Conservation (phyloP, 2,888 invertebrate genomes). For the Ernsta delagoae region DNA sequence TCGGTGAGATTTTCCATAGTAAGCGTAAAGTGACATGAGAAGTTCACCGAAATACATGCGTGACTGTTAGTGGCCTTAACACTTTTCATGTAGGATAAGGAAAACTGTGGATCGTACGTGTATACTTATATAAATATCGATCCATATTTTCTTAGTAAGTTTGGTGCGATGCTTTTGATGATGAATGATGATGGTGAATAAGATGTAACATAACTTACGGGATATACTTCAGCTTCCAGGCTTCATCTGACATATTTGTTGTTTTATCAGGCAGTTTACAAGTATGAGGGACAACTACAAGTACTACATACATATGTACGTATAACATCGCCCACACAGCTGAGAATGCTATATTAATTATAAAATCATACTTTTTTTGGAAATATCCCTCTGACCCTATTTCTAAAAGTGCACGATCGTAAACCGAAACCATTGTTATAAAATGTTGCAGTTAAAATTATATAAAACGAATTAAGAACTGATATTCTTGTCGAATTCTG, state of each 20-base stretch:
- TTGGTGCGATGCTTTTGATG: no score
- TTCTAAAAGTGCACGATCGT: constrained; percentile 59
- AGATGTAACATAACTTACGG: constrained; percentile 53
- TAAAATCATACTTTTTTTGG: constrained; percentile 70
- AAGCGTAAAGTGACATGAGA: no score
- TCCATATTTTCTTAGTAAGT: no score
- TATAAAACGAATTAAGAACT: neutral
- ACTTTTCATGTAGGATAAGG: no score
- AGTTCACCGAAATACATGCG: no score
- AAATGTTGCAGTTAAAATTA: neutral
- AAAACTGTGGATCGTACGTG: no score
- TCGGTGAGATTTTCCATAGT: no score
- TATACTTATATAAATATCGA: no score
- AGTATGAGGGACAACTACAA: constrained; percentile 70
- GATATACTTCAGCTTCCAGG: constrained; percentile 64
- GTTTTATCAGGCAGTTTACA: constrained; percentile 67
- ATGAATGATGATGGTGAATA: no score
- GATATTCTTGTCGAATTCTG: neutral
- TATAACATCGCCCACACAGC: constrained; percentile 66
- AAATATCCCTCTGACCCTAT: constrained; percentile 70
- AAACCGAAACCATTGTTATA: constrained; percentile 55
- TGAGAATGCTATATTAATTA: constrained; percentile 67
- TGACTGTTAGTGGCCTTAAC: no score
- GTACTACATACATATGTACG: constrained; percentile 68
- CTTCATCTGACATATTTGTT: constrained; percentile 54